Percentiles rank a stretch among this genome's conserved stretches.
Conservation (phyloP, 2,888 invertebrate species). For the Tortrix viridana region DNA sequence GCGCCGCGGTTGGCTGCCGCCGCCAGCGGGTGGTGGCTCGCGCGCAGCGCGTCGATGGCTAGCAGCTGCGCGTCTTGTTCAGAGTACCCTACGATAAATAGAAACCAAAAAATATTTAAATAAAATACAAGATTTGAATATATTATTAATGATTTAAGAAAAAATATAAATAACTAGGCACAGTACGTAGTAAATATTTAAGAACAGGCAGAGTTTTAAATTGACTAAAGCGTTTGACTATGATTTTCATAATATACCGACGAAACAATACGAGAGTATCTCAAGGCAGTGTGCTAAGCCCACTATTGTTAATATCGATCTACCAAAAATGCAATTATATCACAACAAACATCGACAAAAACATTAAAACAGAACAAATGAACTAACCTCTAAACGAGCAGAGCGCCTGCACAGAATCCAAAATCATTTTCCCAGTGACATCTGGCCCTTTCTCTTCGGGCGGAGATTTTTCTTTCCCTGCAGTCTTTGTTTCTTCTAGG, state of each 20-base stretch:
- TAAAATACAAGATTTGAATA: too few species aligned
- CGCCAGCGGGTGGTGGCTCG: constrained; percentile 90
- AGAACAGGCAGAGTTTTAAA: too few species aligned
- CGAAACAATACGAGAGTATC: too few species aligned
- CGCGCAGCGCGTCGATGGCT: constrained; percentile 87
- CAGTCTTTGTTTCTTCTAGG: constrained; percentile 85
- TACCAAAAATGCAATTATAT: too few species aligned
- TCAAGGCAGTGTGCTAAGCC: too few species aligned
- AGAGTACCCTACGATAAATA: constrained; percentile 58
- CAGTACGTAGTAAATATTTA: too few species aligned
- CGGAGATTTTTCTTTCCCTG: constrained; percentile 67
- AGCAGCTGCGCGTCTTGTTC: constrained; percentile 84
- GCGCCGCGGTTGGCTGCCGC: constrained; percentile 82
- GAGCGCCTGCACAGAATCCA: constrained; percentile 81
- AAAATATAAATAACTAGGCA: too few species aligned
- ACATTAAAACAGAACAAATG: not conserved
- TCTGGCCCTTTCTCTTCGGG: constrained; percentile 70
- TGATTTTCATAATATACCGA: too few species aligned
- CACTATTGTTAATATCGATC: too few species aligned
- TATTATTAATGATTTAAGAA: too few species aligned
- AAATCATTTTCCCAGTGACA: constrained; percentile 82
- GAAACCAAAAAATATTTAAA: not conserved
- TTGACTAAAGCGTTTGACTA: too few species aligned
- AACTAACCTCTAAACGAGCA: constrained; percentile 77
- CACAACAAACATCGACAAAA: not conserved